These are phyloP conservation scores for Sinopyrophorus schimmeli DNA, from an alignment of 2,888 invertebrate genomes.

Conservation along the genomic window DNA sequence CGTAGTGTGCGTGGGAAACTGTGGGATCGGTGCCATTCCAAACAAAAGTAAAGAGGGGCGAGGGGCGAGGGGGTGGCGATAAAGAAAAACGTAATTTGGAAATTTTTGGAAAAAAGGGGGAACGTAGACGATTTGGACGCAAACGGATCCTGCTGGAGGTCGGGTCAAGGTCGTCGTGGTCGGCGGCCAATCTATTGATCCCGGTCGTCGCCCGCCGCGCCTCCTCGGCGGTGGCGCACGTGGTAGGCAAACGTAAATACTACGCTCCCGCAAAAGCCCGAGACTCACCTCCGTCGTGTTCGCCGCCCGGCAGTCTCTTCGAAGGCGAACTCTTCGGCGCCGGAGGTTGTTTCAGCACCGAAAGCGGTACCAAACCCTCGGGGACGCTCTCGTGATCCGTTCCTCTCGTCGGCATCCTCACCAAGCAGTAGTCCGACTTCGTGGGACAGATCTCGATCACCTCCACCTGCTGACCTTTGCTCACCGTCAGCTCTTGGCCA, in stretches of 20 bases:
- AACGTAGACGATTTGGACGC: too few relatives aligned
- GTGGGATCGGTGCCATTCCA: too few relatives aligned
- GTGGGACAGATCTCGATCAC: slow-evolving; percentile 77
- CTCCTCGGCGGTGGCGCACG: slow-evolving; percentile 37
- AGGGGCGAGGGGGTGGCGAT: too few relatives aligned
- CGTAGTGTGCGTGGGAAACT: too few relatives aligned
- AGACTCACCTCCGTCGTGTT: slow-evolving; percentile 55
- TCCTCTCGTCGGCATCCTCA: slow-evolving; percentile 62
- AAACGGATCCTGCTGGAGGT: slow-evolving; percentile 51
- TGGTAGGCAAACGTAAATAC: slow-evolving; percentile 38
- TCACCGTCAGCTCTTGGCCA: slow-evolving; percentile 79
- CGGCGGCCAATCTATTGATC: slow-evolving; percentile 52
- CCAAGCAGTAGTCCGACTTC: slow-evolving; percentile 72
- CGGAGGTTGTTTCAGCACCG: slow-evolving; percentile 77
- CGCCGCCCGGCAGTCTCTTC: slow-evolving; percentile 49
- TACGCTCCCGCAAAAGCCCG: too few relatives aligned
- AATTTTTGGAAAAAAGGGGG: too few relatives aligned
- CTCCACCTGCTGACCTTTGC: slow-evolving; percentile 93
- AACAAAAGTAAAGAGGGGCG: too few relatives aligned
- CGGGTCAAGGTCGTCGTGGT: slow-evolving; percentile 53
- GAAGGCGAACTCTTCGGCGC: slow-evolving; percentile 63
- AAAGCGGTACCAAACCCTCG: slow-evolving; percentile 80
- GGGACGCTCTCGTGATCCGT: slow-evolving; percentile 58
- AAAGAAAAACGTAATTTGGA: too few relatives aligned
- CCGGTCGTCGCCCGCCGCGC: slow-evolving; percentile 41